These are phyloP conservation scores for Umimayanthus chanpuru DNA, from an alignment of 92 coral and sea anemone species.

Conservation along the genomic window DNA sequence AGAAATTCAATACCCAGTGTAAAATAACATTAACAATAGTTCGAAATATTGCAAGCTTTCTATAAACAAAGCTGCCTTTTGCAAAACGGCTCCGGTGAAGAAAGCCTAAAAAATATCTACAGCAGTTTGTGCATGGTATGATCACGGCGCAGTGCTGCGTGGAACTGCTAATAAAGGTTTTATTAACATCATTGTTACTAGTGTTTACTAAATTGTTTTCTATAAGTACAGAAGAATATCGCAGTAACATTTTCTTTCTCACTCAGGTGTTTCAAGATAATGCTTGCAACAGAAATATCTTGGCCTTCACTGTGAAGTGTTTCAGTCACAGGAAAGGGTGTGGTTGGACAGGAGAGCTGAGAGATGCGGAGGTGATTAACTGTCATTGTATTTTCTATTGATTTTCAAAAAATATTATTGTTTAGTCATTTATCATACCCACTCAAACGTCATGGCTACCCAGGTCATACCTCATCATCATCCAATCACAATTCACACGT, in stretches of 20 bases:
- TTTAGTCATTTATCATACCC: too few species aligned
- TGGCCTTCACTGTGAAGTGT: slow-evolving; percentile 32
- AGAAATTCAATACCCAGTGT: too few species aligned
- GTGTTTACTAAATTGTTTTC: background rate
- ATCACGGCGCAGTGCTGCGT: background rate
- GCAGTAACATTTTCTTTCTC: background rate
- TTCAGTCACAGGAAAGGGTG: slow-evolving; percentile 11
- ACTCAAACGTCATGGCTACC: background rate
- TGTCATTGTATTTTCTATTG: background rate
- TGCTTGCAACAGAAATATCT: slow-evolving; percentile 40
- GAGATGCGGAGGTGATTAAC: slow-evolving; percentile 7
- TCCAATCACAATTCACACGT: too few species aligned
- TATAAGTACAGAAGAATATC: background rate
- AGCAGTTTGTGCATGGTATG: too few species aligned
- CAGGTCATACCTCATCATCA: too few species aligned
- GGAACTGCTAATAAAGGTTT: background rate
- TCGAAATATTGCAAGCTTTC: too few species aligned
- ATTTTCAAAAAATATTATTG: too few species aligned
- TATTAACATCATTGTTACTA: background rate
- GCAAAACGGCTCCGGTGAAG: too few species aligned
- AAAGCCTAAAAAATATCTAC: too few species aligned
- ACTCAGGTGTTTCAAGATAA: slow-evolving; percentile 37
- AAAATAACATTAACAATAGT: too few species aligned
- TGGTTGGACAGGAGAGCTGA: slow-evolving; percentile 24
- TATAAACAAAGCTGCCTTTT: too few species aligned